Evolutionary conservation across 2,888 invertebrate species (phyloP), one percentile per base, ranked within the genome.

Genomic region (Leucania comma): DNA sequence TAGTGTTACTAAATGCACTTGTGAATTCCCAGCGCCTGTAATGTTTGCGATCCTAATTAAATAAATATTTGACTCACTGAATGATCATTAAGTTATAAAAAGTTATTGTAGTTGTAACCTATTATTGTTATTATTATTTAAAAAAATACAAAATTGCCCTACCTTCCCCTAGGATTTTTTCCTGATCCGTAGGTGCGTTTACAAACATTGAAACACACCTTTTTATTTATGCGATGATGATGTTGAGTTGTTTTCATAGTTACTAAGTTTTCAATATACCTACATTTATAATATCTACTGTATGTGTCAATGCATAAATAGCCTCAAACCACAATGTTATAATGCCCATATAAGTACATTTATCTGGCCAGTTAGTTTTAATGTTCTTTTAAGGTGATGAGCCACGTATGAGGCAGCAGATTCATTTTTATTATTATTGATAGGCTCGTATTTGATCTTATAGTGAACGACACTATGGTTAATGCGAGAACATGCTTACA

Each of bases 301-400:
- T 3, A 14, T 65, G 20, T 56, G 22, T 14, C 26, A 56, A 9
- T 22, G 32, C 32, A 46, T 65, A 14, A 32, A 64, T 54, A 32
- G 57, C 46, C n/a, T 53, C 46, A 38, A 59, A 75, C 68, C 3
- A 0, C 35, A 73, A n/a, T 6, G 2, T 50, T 8, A 14, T 9
- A 29, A 38, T 35, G 38, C 8, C 46, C 59, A 56, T 60, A 59
- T 56, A 60, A 56, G 59, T 22, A 8, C 29, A 68, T 75, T 9
- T 68, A 56, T 32, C 17, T 17, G 22, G 38, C n/a, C 8, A 54
- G 48, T n/a, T 17, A 22, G 57, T 46, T 67, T 51, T 26, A 66
- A 26, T 57, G 42, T 50, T 50, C n/a, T 32, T 64, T 57, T 51
- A 22, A 38, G n/a, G 54, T 17, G 26, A 58, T 29, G 35, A 67